Base-by-base conservation (phyloP, 2,888 invertebrate genomes). In the Apamea anceps region DNA sequence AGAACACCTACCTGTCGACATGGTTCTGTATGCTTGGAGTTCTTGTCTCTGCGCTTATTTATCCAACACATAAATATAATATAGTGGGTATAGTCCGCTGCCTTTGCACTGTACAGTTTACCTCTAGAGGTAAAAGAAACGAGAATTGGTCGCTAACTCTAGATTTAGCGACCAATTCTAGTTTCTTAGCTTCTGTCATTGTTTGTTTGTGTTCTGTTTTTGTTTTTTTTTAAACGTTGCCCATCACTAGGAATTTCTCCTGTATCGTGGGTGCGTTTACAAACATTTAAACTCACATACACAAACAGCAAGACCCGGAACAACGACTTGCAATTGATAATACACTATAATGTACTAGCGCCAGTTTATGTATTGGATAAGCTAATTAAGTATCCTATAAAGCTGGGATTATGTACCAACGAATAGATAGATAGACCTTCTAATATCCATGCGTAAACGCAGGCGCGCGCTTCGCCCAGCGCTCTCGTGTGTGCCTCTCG, bases 401-500 rank as follows among this genome's bases (percentile, higher is more conserved):
- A 37, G 32, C 15, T 25, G 3, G 25, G 10, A 25, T 18, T 12
- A 37, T 60, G 25, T 15, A 18, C 25, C n/a, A n/a, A 63, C 37
- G 25, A 60, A 66, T 51, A 32, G 6, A 57, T 37, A 13, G 37
- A 45, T 48, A 18, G 28, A 70, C 45, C 77, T 85, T 85, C 82
- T 85, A 13, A 45, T 71, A n/a, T 57, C 7, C 3, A 28, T 87
- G 77, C 66, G 73, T 65, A 70, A 37, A 63, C 42, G 60, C 77
- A 84, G 28, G 77, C 81, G 70, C 81, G 72, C 62, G 84, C 82
- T 85, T 83, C 84, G 88, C 89, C 90, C 82, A 78, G 75, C 71
- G 57, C 72, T 80, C 73, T 75, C 80, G 72, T 77, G 75, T 77
- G 72, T 70, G 77, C 80, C 79, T 81, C 79, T 80, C 85, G 83